These are phyloP conservation scores for Sorex fumeus DNA, from an alignment of 2,113 vertebrate species.

Conservation along the genomic window DNA sequence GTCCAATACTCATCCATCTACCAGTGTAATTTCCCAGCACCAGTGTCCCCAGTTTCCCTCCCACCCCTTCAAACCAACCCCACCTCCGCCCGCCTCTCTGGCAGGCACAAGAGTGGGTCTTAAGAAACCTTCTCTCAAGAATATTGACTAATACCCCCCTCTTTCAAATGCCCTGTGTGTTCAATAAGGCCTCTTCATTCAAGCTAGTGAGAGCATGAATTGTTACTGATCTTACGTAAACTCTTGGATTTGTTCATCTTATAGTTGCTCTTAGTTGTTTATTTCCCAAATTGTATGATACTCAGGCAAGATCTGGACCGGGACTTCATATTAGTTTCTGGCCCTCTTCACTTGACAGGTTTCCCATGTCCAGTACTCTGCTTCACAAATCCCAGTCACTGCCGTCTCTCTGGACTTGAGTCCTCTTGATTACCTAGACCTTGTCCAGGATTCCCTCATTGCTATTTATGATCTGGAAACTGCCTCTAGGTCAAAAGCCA, in stretches of 20 bases:
- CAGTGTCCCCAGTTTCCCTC: too few species aligned
- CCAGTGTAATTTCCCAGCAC: too few species aligned
- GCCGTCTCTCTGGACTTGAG: not conserved
- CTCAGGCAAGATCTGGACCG: not conserved
- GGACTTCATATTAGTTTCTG: not conserved
- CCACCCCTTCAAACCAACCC: too few species aligned
- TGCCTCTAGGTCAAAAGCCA: conserved; percentile 3
- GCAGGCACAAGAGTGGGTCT: not conserved
- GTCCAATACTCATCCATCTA: too few species aligned
- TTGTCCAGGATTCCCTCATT: not conserved
- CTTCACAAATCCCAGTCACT: not conserved
- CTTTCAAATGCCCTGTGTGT: not conserved
- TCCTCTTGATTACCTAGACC: not conserved
- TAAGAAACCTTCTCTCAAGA: not conserved
- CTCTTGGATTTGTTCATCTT: conserved; percentile 18
- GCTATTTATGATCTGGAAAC: not conserved
- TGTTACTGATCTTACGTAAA: not conserved
- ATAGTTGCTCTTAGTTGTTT: not conserved
- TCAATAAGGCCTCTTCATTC: not conserved
- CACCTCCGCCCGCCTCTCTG: too few species aligned
- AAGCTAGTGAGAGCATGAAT: not conserved
- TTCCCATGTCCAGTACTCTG: not conserved
- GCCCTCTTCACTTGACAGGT: not conserved
- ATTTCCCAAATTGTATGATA: not conserved
- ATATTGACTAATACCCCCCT: not conserved